Evolutionary conservation across 2,797 vertebrate species (phyloP), one percentile per base, ranked within the genome.

Genomic region (Todus mexicanus): DNA sequence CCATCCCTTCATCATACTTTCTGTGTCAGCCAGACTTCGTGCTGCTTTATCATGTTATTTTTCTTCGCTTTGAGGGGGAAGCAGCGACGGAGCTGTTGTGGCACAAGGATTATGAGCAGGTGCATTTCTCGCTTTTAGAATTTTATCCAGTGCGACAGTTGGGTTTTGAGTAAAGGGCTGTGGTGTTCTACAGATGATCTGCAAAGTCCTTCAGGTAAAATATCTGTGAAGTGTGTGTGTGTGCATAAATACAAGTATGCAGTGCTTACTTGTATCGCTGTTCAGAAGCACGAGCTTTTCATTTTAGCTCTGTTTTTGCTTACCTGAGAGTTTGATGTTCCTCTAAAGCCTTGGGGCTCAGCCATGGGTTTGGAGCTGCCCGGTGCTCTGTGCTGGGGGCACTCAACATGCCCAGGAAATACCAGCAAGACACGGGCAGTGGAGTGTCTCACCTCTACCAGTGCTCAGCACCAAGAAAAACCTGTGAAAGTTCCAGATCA

Each of bases 371-470:
- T 11, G 50, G 81, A 57, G 63, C 54, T 53, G 60, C 60, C 29
- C 72, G 12, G 33, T 48, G 23, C 54, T 45, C 35, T 25, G 35
- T 35, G 25, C 56, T 57, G 40, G 37, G 37, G 29, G 10, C 59
- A 26, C 71, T 61, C 12, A 6, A 29, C 60, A 33, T 8, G 7
- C 9, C 2, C 31, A 66, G 71, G 42, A 73, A 31, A 45, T 21
- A 2, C 4, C 9, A 1, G 11, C 4, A 9, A 45, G 48, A 9
- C 4, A 0, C 6, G 11, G 35, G 50, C 54, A n/a, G 21, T 7
- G 9, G 15, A 25, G 8, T 43, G 33, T 35, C 48, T 70, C 14
- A 0, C 9, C 38, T 84, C 38, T 23, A 17, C 31, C n/a, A 5
- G 11, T 33, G 19, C 71, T 76, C 76, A 68, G 50, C 70, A 54